Conservation (phyloP, 2,797 vertebrate genomes). For the Natrix natrix region DNA sequence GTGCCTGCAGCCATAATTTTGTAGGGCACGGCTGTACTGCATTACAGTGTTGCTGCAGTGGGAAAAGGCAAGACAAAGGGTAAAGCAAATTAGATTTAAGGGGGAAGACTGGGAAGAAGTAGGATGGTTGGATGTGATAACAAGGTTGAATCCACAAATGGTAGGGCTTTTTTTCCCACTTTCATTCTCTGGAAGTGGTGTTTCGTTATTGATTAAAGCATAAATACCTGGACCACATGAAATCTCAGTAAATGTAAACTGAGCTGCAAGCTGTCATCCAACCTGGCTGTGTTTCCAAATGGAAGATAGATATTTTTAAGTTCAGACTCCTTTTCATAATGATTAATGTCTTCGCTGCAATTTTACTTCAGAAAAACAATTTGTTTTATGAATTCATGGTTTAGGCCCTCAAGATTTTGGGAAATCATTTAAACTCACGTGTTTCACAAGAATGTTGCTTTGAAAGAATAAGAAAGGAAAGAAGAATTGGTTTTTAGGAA, state of each 20-base stretch:
- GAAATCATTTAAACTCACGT: slow-evolving; percentile 23
- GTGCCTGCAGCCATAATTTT: background rate
- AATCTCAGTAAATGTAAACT: background rate
- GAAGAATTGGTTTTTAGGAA: background rate
- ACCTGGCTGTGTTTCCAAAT: background rate
- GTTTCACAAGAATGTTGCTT: slow-evolving; percentile 21
- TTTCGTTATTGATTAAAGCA: background rate
- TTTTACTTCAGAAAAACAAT: slow-evolving; percentile 12
- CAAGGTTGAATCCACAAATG: background rate
- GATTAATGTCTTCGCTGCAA: background rate
- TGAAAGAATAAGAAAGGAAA: background rate
- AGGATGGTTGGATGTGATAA: background rate
- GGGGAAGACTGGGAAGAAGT: background rate
- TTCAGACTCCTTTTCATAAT: slow-evolving; percentile 7
- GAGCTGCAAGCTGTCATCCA: background rate
- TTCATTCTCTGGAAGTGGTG: background rate
- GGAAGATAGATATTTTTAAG: slow-evolving; percentile 14
- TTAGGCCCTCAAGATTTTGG: background rate
- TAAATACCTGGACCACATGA: background rate
- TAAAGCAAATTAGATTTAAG: background rate
- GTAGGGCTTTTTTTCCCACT: background rate
- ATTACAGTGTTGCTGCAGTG: background rate
- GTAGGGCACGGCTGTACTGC: background rate
- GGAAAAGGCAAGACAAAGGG: background rate
- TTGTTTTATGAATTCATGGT: slow-evolving; percentile 28